Base-by-base conservation (phyloP, 2,113 vertebrate species). In the Romanogobio albipinnatus region DNA sequence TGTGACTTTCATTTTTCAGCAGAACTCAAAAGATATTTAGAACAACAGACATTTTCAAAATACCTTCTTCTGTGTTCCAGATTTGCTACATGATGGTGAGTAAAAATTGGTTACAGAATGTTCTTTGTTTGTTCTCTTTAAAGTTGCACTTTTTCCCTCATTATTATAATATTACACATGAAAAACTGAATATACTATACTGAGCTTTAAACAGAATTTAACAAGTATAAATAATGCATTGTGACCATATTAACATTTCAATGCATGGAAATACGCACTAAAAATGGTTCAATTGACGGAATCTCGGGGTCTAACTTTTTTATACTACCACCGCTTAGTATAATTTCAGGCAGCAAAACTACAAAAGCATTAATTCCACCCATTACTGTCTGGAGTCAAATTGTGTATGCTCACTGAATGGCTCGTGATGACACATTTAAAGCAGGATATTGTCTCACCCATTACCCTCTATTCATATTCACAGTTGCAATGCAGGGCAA, bases 381-480 rank as follows among this genome's bases (percentile, higher is more conserved):
- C 51, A 56, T 51, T 75, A 64, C 49, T 61, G 17, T 73, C 49
- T 76, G 39, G 70, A 85, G 76, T 74, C 24, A n/a, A 36, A 70
- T 82, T 49, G 86, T 47, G 84, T 85, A 75, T 76, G 75, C 39
- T 51, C 43, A 9, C 59, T 88, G 84, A 93, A 92, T 92, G 84
- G 83, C 78, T 81, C 43, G 22, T 26, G 92, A 91, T 94, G 93
- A 95, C 91, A 91, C 84, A 92, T 95, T 94, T 94, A 94, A 89
- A 88, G 85, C 91, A 91, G 93, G 93, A 95, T 93, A 91, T 82
- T 77, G 70, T 80, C 81, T 85, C 71, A 84, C 70, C 86, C 90
- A 90, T 78, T 87, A 84, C 91, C 78, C 77, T 73, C 89, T 82
- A 90, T 93, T 93, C 91, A 92, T 74, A 92, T 89, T 85, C 91